phyloP scores from a whole-genome alignment of 1,140 invertebrate genomes.

The Papilio dardanus region DNA sequence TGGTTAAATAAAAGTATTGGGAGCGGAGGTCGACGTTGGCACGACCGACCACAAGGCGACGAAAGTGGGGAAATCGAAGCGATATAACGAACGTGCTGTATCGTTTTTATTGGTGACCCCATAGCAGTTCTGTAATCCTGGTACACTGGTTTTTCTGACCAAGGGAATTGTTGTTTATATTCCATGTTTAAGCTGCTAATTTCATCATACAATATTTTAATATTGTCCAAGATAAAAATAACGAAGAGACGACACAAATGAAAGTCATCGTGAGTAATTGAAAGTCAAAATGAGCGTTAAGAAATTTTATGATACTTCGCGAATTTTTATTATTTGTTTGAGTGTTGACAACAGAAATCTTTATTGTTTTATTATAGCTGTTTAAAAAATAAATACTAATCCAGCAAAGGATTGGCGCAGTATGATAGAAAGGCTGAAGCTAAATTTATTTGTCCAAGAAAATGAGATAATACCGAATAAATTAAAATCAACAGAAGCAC shows the following conservation, averaged over 20 bases:
- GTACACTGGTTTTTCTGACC: neutral
- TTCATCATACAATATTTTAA: neutral
- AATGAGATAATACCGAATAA: conserved; percentile 2
- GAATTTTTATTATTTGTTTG: neutral
- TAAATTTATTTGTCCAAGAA: neutral
- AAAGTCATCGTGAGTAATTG: conserved; percentile 30
- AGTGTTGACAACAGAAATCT: neutral
- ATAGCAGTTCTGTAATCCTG: neutral
- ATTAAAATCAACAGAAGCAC: neutral
- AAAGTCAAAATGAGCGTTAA: conserved; percentile 9
- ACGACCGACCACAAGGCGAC: conserved; percentile 16
- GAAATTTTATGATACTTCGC: neutral
- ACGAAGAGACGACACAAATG: neutral
- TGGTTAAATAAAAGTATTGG: conserved; percentile 16
- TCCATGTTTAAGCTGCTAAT: neutral
- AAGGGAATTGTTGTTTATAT: neutral
- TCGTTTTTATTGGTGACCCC: neutral
- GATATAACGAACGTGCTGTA: conserved; percentile 7
- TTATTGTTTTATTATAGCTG: conserved; percentile 1
- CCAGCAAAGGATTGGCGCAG: neutral
- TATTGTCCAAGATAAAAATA: neutral
- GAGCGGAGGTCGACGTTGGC: conserved; percentile 9
- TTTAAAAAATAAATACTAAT: too few relatives aligned
- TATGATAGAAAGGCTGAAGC: neutral
- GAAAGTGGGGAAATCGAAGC: conserved; percentile 14